These are phyloP conservation scores for Hestina assimilis DNA, from an alignment of 1,140 invertebrate species.

Conservation along the genomic window DNA sequence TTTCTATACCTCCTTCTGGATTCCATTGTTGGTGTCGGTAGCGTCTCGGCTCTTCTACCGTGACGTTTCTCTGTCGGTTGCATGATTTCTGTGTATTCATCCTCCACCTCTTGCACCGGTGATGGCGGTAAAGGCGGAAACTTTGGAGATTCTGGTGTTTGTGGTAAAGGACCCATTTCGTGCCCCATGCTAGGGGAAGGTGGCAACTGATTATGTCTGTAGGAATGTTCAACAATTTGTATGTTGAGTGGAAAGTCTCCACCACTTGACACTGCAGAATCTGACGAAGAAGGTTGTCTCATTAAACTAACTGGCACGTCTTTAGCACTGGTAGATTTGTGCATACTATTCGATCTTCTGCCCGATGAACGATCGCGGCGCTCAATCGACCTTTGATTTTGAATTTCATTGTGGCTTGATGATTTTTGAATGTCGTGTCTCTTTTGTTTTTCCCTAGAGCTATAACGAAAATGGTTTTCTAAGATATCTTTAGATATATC, in stretches of 20 bases:
- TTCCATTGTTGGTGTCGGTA: conserved; percentile 69
- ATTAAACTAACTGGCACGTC: conserved; percentile 81
- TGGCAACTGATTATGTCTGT: conserved; percentile 66
- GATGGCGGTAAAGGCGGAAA: conserved; percentile 89
- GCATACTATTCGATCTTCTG: conserved; percentile 79
- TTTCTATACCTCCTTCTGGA: conserved; percentile 53
- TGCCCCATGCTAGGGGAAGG: conserved; percentile 59
- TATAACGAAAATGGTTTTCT: conserved; percentile 74
- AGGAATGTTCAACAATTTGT: conserved; percentile 75
- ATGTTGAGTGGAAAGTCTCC: conserved; percentile 75
- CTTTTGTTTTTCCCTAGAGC: conserved; percentile 76
- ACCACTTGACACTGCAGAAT: conserved; percentile 72
- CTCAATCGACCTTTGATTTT: conserved; percentile 77
- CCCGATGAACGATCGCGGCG: conserved; percentile 76
- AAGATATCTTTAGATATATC: conserved; percentile 73
- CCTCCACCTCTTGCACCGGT: conserved; percentile 86
- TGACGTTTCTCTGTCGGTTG: conserved; percentile 75
- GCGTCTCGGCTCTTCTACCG: conserved; percentile 75
- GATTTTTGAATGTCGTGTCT: conserved; percentile 79
- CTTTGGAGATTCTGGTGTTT: conserved; percentile 81
- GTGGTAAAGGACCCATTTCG: conserved; percentile 74
- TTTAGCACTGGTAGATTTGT: conserved; percentile 84
- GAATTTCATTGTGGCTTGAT: conserved; percentile 80
- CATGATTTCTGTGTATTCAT: conserved; percentile 85
- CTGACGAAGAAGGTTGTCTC: conserved; percentile 70